phyloP scores from a whole-genome alignment of 1,140 invertebrate species.

The Drosophila lacteicornis region DNA sequence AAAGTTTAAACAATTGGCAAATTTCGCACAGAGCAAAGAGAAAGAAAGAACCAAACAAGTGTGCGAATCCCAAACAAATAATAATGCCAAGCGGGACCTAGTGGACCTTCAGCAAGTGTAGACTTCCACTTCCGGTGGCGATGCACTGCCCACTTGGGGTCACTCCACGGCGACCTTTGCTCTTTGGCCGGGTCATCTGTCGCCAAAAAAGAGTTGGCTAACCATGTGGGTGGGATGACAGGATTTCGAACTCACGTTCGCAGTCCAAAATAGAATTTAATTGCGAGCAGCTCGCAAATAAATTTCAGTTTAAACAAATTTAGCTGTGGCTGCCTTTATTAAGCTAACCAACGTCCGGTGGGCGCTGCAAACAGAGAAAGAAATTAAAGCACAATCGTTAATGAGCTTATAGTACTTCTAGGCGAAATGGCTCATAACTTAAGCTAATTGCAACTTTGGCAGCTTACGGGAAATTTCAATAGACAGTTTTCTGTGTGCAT shows the following conservation, averaged over 20 bases:
- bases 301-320: conserved; percentile 59
- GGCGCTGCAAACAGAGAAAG: conserved; percentile 3
- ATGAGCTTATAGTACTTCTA: not conserved
- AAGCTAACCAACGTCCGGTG: conserved; percentile 36
- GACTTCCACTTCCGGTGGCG: conserved; percentile 65
- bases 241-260: conserved; percentile 30
- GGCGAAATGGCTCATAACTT: not conserved
- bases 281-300: conserved; percentile 47
- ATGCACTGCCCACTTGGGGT: conserved; percentile 59
- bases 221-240: conserved; percentile 26
- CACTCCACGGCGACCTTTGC: conserved; percentile 62
- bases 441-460: no score
- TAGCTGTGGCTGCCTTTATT: conserved; percentile 26
- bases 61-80: conserved; percentile 56
- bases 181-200: conserved; percentile 47
- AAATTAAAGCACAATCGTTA: not conserved
- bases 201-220: conserved; percentile 38
- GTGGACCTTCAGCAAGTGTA: conserved; percentile 22
- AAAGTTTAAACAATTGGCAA: conserved; percentile 59
- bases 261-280: conserved; percentile 57
- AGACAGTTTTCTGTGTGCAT: not conserved
- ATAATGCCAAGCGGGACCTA: conserved; percentile 32
- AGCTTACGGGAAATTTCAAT: no score
- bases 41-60: conserved; percentile 12
- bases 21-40: conserved; percentile 18